These are phyloP conservation scores for Brienomyrus brachyistius DNA, from an alignment of 2,113 vertebrate genomes.

Conservation along the genomic window DNA sequence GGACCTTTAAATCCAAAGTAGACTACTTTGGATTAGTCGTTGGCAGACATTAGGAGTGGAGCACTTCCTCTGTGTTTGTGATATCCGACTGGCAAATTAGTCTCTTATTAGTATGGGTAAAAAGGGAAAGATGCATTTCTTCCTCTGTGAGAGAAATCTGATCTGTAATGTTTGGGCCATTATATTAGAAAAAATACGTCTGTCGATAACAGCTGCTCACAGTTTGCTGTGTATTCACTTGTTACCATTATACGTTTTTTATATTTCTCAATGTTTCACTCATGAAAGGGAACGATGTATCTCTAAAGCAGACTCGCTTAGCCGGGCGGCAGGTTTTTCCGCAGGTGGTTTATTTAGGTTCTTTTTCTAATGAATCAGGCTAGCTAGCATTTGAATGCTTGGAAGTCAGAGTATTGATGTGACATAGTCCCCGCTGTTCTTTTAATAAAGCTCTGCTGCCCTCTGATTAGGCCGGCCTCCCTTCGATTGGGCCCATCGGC, in stretches of 20 bases:
- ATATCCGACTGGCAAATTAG: not conserved
- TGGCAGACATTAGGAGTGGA: not conserved
- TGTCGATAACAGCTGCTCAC: not conserved
- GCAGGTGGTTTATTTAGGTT: not conserved
- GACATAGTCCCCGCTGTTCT: not conserved
- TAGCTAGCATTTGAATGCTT: not conserved
- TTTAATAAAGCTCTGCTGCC: not conserved
- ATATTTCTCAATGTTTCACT: not conserved
- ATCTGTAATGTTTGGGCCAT: not conserved
- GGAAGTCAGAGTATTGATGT: not conserved
- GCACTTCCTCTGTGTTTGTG: not conserved
- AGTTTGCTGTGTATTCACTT: not conserved
- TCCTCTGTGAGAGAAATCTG: not conserved
- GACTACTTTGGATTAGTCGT: not conserved
- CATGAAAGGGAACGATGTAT: not conserved
- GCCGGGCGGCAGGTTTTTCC: not conserved
- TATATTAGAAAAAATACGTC: not conserved
- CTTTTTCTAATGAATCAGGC: not conserved
- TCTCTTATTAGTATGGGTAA: not conserved
- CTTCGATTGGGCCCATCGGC: slow-evolving; percentile 35
- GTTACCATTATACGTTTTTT: not conserved
- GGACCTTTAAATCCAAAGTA: not conserved
- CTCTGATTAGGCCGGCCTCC: not conserved
- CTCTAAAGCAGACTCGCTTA: not conserved
- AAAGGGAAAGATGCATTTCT: not conserved